Percentiles rank a stretch among this genome's conserved stretches.
phyloP scores from a whole-genome alignment of 2,888 invertebrate genomes.

The Caenorhabditis zanzibari region DNA sequence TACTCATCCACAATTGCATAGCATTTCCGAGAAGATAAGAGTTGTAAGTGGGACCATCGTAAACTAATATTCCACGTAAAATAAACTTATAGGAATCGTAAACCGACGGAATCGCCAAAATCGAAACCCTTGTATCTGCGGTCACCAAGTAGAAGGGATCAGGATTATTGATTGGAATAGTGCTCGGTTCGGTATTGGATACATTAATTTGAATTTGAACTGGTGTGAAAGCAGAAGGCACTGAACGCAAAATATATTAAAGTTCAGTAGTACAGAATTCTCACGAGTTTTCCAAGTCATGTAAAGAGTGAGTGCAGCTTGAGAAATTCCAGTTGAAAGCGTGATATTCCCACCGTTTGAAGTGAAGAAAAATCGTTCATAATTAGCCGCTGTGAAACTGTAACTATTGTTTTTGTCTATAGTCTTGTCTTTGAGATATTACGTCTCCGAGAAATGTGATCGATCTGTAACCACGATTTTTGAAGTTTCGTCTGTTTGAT shows the following conservation, averaged over 20 bases:
- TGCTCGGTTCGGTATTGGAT: neutral
- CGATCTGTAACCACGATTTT: neutral
- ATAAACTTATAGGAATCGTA: neutral
- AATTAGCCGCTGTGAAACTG: too few species aligned
- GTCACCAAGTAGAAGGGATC: neutral
- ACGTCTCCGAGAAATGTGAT: too few species aligned
- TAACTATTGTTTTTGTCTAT: too few species aligned
- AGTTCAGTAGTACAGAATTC: too few species aligned
- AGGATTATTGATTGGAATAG: neutral
- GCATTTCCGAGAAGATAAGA: neutral
- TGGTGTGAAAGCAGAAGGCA: neutral
- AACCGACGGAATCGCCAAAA: neutral
- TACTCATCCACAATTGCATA: neutral
- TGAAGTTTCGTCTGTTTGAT: neutral
- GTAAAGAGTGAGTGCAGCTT: neutral
- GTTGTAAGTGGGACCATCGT: slow-evolving; percentile 3
- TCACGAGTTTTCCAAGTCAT: neutral
- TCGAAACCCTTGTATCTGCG: neutral
- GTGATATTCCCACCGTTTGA: neutral
- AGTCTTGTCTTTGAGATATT: too few species aligned
- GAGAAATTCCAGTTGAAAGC: neutral
- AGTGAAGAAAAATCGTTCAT: neutral
- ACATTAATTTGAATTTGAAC: neutral
- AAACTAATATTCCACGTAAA: neutral
- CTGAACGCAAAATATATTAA: too few species aligned